These are phyloP conservation scores for Pelobates fuscus DNA, from an alignment of 2,113 vertebrate species.

Conservation along the genomic window DNA sequence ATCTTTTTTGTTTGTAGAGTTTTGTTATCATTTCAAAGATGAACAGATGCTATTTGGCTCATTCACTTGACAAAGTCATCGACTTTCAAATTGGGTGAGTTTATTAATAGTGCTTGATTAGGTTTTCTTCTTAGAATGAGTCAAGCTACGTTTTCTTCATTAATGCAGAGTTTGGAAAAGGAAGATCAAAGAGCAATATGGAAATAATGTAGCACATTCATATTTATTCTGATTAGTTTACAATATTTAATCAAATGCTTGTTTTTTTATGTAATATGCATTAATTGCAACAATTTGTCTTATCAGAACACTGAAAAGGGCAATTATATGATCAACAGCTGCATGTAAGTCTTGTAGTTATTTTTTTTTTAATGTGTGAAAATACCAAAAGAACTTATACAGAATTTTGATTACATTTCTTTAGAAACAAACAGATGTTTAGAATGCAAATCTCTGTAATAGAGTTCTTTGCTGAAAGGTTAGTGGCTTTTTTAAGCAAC, in stretches of 20 bases:
- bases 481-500: neutral
- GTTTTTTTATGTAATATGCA: constrained; percentile 53
- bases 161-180: constrained; percentile 27
- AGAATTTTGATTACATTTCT: constrained; percentile 49
- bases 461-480: constrained; percentile 3
- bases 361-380: constrained; percentile 37
- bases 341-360: constrained; percentile 32
- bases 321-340: constrained; percentile 49
- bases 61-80: constrained; percentile 32
- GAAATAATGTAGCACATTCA: constrained; percentile 41
- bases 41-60: constrained; percentile 25
- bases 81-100: constrained; percentile 48
- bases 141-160: constrained; percentile 49
- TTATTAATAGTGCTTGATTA: constrained; percentile 32
- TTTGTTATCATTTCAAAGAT: constrained; percentile 38
- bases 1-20: constrained; percentile 6
- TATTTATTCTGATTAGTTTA: constrained; percentile 54
- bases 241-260: constrained; percentile 51
- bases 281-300: constrained; percentile 58
- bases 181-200: constrained; percentile 20
- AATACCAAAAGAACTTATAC: constrained; percentile 52
- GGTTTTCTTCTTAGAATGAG: constrained; percentile 45
- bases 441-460: constrained; percentile 12
- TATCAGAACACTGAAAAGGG: constrained; percentile 50
- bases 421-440: constrained; percentile 29